phyloP scores from a whole-genome alignment of 2,113 vertebrate genomes.

The Mesembrinibis cayennensis region DNA sequence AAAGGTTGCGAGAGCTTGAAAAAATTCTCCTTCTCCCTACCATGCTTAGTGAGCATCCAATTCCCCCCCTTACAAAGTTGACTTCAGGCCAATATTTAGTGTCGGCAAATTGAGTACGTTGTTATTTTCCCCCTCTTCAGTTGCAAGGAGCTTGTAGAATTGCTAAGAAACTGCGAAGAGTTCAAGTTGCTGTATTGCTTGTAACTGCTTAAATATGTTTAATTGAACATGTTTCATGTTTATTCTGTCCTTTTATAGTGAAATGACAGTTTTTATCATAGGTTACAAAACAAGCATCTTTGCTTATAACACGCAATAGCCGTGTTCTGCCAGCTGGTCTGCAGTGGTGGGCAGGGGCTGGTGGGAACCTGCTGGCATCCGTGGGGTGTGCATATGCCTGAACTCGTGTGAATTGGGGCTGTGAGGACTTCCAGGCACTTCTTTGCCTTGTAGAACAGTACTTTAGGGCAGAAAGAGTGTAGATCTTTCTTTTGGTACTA shows the following conservation, averaged over 20 bases:
- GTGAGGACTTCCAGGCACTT: background rate
- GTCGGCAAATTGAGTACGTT: background rate
- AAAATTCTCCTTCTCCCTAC: background rate
- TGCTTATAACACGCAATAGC: fast-evolving
- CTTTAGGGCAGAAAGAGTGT: background rate
- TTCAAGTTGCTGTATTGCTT: background rate
- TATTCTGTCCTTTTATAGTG: background rate
- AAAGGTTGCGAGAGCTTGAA: background rate
- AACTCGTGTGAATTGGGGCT: fast-evolving
- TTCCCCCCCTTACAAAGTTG: background rate
- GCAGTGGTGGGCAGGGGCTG: background rate
- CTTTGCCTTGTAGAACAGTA: background rate
- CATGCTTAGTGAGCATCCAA: background rate
- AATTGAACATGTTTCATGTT: background rate
- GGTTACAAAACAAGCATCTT: background rate
- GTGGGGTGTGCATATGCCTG: fast-evolving
- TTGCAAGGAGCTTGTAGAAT: background rate
- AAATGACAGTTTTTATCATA: background rate
- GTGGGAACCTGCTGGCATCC: fast-evolving
- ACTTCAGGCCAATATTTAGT: background rate
- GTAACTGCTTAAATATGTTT: background rate
- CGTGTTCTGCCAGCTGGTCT: background rate
- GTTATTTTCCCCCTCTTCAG: background rate
- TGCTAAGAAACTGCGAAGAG: background rate
- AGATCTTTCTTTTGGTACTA: background rate